phyloP scores from a whole-genome alignment of 2,888 invertebrate genomes.

The Andrena camellia region DNA sequence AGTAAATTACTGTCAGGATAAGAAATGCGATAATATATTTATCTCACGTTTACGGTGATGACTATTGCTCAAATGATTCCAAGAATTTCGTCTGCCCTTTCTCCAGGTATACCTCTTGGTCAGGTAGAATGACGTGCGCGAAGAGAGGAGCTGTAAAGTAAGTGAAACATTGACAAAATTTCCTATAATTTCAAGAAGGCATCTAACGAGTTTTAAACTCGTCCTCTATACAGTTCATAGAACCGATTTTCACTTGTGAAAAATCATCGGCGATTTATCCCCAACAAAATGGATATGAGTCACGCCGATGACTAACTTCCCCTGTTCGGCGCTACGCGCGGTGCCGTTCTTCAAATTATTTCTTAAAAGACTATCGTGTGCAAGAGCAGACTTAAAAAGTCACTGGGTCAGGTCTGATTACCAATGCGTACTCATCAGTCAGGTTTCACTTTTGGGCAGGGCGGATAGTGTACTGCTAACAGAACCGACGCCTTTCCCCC shows the following conservation, averaged over 20 bases:
- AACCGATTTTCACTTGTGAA: not conserved
- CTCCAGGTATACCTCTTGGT: constrained; percentile 11
- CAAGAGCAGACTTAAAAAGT: constrained; percentile 25
- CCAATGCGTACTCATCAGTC: constrained; percentile 14
- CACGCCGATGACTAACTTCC: not conserved
- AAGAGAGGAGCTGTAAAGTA: not conserved
- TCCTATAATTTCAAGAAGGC: not conserved
- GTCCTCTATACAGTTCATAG: not conserved
- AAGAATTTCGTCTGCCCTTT: constrained; percentile 28
- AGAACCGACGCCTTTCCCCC: not conserved
- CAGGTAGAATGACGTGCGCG: constrained; percentile 17
- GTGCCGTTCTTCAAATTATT: constrained; percentile 11
- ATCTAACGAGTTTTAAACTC: not conserved
- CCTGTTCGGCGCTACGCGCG: not conserved
- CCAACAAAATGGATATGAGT: constrained; percentile 2
- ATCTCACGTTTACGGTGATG: not conserved
- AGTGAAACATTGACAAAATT: not conserved
- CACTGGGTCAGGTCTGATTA: constrained; percentile 34
- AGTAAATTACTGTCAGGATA: not conserved
- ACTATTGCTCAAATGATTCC: constrained; percentile 19
- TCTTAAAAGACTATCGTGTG: not conserved
- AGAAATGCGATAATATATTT: not conserved
- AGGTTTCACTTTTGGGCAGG: constrained; percentile 14
- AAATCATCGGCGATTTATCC: not conserved
- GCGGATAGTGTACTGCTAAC: not conserved